Evolutionary conservation across 1,140 invertebrate species (phyloP), one percentile per base, ranked within the genome.

Genomic region (Drosophila ananassae): DNA sequence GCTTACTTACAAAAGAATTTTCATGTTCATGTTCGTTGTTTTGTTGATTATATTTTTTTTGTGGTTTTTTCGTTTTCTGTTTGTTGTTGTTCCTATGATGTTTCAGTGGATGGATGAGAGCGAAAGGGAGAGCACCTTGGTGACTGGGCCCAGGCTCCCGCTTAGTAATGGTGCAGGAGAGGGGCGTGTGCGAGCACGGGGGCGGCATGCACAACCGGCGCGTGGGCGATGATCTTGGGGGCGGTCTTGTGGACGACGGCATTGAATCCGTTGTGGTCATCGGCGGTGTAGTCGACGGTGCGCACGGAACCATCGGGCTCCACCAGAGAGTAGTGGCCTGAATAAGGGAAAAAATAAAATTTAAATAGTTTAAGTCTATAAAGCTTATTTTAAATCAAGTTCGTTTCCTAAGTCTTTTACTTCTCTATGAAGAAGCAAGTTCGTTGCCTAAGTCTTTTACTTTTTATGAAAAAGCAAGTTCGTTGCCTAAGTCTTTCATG

Each of bases 211-310:
- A 90, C 73, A 9, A 90, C 78, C 0, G 90, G 90, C 30, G 90
- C 89, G 50, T 90, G 85, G 48, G 79, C 77, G 30, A 85, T 77
- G 80, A 92, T 82, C 74, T 89, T 90, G 61, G 91, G 90, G 34
- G 89, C 92, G 41, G 92, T 92, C 91, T 93, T 93, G 75, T 93
- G 92, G 3, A 93, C 92, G 25, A 93, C 90, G 57, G 92, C 92
- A 82, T 93, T 93, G 83, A 93, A 93, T 3, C 95, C 95, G 69
- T 94, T 94, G 75, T 94, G 93, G 66, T 95, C 94, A 87, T 96
- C 95, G 22, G 95, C 95, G 1, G 94, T 95, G 89, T 96, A 96
- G 79, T 94, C 93, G 46, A 95, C 95, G 59, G 91, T 94, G 50
- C 94, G 92, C 63, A 93, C 93, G 3, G 93, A 93, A 22, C 94